Base-by-base conservation (phyloP, 2,113 vertebrate genomes). In the Dissostichus mawsoni region DNA sequence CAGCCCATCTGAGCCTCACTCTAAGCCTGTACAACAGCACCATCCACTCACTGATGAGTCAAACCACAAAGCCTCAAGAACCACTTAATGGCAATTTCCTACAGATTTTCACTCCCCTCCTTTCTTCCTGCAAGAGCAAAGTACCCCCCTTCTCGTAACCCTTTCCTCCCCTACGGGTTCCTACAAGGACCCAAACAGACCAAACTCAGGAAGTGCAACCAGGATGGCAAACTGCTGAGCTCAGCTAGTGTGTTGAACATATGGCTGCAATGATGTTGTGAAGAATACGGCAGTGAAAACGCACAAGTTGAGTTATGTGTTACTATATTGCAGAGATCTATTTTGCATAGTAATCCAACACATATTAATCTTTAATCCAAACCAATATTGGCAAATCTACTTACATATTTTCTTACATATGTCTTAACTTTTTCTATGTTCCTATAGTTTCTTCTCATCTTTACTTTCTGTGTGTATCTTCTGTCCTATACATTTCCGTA, bases 1-100 rank as follows among this genome's bases (percentile, higher is more conserved):
- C 67, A 71, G 80, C 74, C 80, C 78, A 33, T 75, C 52, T 18
- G 72, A 81, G 71, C 63, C 84, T 78, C 59, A 56, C 44, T 70
- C 80, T 47, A 81, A 69, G 66, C 62, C 75, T 86, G 83, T 53
- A 79, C 85, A 90, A 67, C 77, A 76, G 87, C 69, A 86, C 87
- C 87, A 63, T 85, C 74, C 62, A 75, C 70, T 88, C 81, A 81
- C 81, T 80, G 87, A 93, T 92, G 90, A 95, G 69, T 92, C 92
- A 87, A 93, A 89, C 93, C 93, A 90, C 92, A 93, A 94, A 93
- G 78, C 90, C 91, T 87, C 91, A 87, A 90, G 81, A 91, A 87
- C 83, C 91, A 94, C 92, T 95, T 93, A 92, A 91, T 83, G 89
- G 93, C 87, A 89, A 93, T 93, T 93, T 93, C 81, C 91, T 72